Base-by-base conservation (phyloP, 2,113 vertebrate genomes). In the Arvicanthis niloticus region DNA sequence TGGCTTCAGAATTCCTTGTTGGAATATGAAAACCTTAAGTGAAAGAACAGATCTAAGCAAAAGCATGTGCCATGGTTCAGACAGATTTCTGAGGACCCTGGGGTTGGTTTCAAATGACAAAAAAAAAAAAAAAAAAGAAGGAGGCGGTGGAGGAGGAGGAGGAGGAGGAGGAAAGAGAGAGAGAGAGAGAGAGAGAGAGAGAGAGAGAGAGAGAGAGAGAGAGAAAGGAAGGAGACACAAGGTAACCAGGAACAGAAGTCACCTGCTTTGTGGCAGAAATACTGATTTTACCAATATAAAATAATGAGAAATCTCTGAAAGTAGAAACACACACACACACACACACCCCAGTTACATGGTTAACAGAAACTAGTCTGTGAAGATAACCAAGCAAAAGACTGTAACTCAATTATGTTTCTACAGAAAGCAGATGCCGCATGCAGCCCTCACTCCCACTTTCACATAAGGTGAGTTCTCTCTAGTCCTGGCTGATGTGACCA, bases 1-100 rank as follows among this genome's bases (percentile, higher is more conserved):
- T 77, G 45, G 88, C 21, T 93, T 87, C 85, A 89, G 56, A 97
- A 62, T 77, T 97, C 89, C 96, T 87, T 86, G 58, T 93, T 93
- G 60, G 62, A 42, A 92, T 60, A 91, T 37, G 45, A 97, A 10
- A 93, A 91, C 16, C 96, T 29, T 77, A 96, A 80, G 34, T 73
- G 86, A 96, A 68, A 94, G 53, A 96, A 91, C 0, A 67, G 81
- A 89, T 88, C 88, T 93, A 81, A 88, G 73, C 29, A 81, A 82
- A 82, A 88, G 26, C n/a, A 91, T 15, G 37, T 91, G 70, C 19
- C 70, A 87, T 56, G 31, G 15, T 42, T 73, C 75, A 42, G 91
- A 77, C 29, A 84, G 45, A 62, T 89, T 75, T 90, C 67, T 72
- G 75, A 93, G 73, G n/a, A 34, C n/a, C 68, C 45, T 3, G 21